Percentiles rank a stretch among this genome's conserved stretches.
Conservation (phyloP, 2,797 vertebrate genomes). For the Tenualosa thibaudeaui region DNA sequence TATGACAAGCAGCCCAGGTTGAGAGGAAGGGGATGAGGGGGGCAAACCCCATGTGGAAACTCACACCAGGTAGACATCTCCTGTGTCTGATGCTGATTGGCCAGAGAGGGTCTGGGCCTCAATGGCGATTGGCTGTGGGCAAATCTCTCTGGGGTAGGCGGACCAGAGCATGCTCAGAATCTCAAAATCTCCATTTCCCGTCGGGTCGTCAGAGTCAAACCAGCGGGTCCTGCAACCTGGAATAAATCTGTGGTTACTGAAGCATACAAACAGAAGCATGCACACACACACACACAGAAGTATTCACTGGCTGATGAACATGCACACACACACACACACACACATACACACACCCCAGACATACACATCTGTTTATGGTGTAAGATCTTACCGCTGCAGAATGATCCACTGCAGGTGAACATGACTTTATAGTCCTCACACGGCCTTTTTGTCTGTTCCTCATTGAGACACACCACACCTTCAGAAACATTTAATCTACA, state of each 20-base stretch:
- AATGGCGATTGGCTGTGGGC: constrained; percentile 54
- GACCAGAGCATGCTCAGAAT: constrained; percentile 52
- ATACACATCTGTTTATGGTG: not conserved
- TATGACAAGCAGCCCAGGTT: not conserved
- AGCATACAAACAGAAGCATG: not conserved
- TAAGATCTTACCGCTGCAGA: constrained; percentile 54
- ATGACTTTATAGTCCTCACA: constrained; percentile 56
- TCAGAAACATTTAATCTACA: constrained; percentile 46
- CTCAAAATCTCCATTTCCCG: constrained; percentile 59
- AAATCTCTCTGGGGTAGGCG: constrained; percentile 52
- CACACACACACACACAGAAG: not conserved
- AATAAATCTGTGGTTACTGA: not conserved
- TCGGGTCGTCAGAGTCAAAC: constrained; percentile 59
- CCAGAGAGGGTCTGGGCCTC: constrained; percentile 58
- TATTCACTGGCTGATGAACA: too few relatives aligned
- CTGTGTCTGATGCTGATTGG: constrained; percentile 49
- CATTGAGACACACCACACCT: constrained; percentile 57
- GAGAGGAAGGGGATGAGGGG: not conserved
- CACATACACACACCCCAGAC: too few relatives aligned
- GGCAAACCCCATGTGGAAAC: not conserved
- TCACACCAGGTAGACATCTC: constrained; percentile 53
- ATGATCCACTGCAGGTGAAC: constrained; percentile 58
- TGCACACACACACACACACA: too few relatives aligned
- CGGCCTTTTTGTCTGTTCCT: constrained; percentile 43
- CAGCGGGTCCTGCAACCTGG: constrained; percentile 61